Evolutionary conservation across 2,113 vertebrate species (phyloP), one percentile per base, ranked within the genome.

Genomic region (Triplophysa tibetana): DNA sequence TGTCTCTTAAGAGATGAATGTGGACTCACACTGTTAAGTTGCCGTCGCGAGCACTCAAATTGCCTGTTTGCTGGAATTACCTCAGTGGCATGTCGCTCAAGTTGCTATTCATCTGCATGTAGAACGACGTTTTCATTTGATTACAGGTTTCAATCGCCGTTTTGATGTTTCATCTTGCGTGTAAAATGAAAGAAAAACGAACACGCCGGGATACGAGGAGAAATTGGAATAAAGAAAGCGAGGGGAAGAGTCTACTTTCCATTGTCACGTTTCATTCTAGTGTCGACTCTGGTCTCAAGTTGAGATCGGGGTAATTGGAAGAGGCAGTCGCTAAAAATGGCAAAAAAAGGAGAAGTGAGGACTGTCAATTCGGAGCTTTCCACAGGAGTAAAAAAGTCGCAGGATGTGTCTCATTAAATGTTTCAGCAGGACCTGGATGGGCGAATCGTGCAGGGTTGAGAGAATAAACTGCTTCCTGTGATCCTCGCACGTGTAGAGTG

Each of bases 51-150:
- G 80, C 50, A 43, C 68, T 83, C 58, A 83, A 86, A 89, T 86
- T 84, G 76, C 78, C 80, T 82, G 80, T 88, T 87, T 87, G 84
- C 75, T 83, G 10, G 78, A 86, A 82, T 86, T 79, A 79, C 84
- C 84, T 67, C 81, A 61, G 76, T 69, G 64, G 66, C 70, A 81
- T 79, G 75, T 67, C 24, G 23, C 67, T 81, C 74, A 68, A 60
- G 80, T 78, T 72, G 62, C n/a, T 70, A 67, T 73, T 87, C 83
- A 79, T 75, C 79, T 79, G 64, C 54, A 52, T 76, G 52, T 60
- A 69, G 79, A 84, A 85, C 63, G 64, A 78, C 84, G 77, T 85
- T 77, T 64, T 70, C 43, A 74, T 81, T 69, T 79, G 82, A 89
- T 90, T 87, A 87, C 79, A 84, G 86, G 81, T 87, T 85, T 82